phyloP scores from a whole-genome alignment of 2,797 vertebrate species.

The Danio jaintianensis region DNA sequence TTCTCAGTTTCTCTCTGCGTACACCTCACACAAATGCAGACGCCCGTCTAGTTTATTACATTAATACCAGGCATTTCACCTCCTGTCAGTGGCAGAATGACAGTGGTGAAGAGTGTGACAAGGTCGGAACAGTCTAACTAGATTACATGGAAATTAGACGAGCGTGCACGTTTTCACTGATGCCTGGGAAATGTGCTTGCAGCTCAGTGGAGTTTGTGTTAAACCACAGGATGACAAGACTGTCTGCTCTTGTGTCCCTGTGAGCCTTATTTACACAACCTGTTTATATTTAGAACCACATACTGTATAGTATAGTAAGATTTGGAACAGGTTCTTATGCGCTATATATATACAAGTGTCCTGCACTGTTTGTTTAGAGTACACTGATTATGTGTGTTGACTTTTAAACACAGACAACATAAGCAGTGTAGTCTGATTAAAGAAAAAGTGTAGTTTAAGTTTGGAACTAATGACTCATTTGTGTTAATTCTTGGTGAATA shows the following conservation, averaged over 20 bases:
- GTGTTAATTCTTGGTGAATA: neutral
- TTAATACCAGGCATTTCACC: slow-evolving; percentile 52
- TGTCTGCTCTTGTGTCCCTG: slow-evolving; percentile 8
- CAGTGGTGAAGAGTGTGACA: slow-evolving; percentile 54
- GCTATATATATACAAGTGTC: neutral
- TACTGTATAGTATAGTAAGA: neutral
- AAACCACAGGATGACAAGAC: slow-evolving; percentile 23
- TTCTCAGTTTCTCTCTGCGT: slow-evolving; percentile 6
- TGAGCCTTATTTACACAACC: neutral
- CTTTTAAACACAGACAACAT: neutral
- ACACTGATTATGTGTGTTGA: neutral
- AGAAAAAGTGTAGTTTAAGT: no score
- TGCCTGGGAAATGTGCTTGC: slow-evolving; percentile 51
- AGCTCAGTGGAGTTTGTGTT: slow-evolving; percentile 22
- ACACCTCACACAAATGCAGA: slow-evolving; percentile 35
- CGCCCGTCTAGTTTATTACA: slow-evolving; percentile 52
- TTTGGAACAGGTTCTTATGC: neutral
- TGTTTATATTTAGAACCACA: neutral
- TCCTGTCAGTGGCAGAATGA: slow-evolving; percentile 54
- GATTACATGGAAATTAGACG: slow-evolving; percentile 55
- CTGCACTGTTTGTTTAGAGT: neutral
- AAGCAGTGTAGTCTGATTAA: slow-evolving; percentile 1
- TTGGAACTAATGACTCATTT: neutral
- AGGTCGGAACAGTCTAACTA: slow-evolving; percentile 58
- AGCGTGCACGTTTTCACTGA: slow-evolving; percentile 19